phyloP scores from a whole-genome alignment of 2,888 invertebrate species.

The Chaetogeoica ovagalla region DNA sequence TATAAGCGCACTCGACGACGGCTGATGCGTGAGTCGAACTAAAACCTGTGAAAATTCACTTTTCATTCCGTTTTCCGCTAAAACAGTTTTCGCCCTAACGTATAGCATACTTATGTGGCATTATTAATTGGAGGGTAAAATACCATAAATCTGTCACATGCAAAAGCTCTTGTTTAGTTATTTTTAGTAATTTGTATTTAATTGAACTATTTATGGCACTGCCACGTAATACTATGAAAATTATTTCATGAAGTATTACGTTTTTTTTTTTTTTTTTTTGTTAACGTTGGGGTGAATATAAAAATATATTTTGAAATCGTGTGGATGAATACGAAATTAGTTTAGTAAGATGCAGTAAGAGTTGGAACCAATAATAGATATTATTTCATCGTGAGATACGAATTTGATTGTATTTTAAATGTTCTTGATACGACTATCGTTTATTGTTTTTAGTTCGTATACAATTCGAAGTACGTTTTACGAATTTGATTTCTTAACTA shows the following conservation, averaged over 20 bases:
- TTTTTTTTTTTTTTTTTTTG: too few relatives aligned
- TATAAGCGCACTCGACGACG: slow-evolving; percentile 20
- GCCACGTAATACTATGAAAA: not conserved
- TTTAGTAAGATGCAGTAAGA: too few relatives aligned
- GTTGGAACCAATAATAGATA: too few relatives aligned
- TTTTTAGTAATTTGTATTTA: slow-evolving; percentile 23
- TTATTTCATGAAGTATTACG: slow-evolving; percentile 17
- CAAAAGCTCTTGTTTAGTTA: slow-evolving; percentile 31
- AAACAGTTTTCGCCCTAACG: slow-evolving; percentile 24
- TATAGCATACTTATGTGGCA: slow-evolving; percentile 20
- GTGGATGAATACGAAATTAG: too few relatives aligned
- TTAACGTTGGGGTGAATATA: not conserved
- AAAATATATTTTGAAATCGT: not conserved
- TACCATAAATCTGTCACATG: slow-evolving; percentile 35
- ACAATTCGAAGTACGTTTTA: too few relatives aligned
- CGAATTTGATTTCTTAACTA: too few relatives aligned
- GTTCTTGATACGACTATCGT: too few relatives aligned
- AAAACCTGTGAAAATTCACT: slow-evolving; percentile 40
- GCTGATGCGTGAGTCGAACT: slow-evolving; percentile 7
- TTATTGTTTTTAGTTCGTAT: too few relatives aligned
- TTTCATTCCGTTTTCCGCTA: slow-evolving; percentile 18
- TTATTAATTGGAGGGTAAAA: slow-evolving; percentile 42
- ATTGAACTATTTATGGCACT: slow-evolving; percentile 15
- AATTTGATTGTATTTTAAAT: too few relatives aligned
- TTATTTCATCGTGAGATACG: too few relatives aligned